phyloP scores from a whole-genome alignment of 2,113 vertebrate species.

The Echinops telfairi region DNA sequence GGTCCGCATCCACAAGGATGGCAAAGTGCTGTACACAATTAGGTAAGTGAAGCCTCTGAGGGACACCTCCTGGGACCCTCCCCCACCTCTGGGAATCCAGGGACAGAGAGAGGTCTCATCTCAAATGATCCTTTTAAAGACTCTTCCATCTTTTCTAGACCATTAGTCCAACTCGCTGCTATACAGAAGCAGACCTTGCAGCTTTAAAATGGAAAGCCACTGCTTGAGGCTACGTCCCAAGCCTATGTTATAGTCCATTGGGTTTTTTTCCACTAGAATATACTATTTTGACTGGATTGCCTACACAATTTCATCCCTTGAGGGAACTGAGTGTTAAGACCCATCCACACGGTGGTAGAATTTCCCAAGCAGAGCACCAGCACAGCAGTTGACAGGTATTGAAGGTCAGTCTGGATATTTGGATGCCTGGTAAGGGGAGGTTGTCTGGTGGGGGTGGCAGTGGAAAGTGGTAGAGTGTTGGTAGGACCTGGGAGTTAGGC shows the following conservation, averaged over 20 bases:
- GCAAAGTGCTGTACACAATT: constrained; percentile 89
- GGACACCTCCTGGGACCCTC: not conserved
- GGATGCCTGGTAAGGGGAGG: not conserved
- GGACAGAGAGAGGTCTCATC: not conserved
- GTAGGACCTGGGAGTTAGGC: not conserved
- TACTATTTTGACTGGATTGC: constrained; percentile 3
- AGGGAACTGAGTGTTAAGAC: constrained; percentile 9
- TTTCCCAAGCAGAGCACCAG: not conserved
- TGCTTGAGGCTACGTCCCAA: not conserved
- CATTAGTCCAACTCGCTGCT: not conserved
- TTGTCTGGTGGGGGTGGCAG: not conserved
- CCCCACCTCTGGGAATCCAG: not conserved
- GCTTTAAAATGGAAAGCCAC: constrained; percentile 10
- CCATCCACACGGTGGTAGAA: not conserved
- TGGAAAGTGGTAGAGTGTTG: not conserved
- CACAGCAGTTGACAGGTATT: not conserved
- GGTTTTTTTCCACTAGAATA: not conserved
- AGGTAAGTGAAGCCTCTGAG: constrained; percentile 82
- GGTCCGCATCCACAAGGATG: constrained; percentile 88
- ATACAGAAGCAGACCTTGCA: not conserved
- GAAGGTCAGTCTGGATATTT: constrained; percentile 9
- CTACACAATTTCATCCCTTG: constrained; percentile 38
- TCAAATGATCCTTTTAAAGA: constrained; percentile 40
- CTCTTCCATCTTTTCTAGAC: not conserved
- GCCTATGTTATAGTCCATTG: not conserved